A percentile compares a stretch with the other conserved stretches of the same genome.
Evolutionary conservation across 2,797 vertebrate genomes (phyloP).

Genomic region (Cygnus olor): DNA sequence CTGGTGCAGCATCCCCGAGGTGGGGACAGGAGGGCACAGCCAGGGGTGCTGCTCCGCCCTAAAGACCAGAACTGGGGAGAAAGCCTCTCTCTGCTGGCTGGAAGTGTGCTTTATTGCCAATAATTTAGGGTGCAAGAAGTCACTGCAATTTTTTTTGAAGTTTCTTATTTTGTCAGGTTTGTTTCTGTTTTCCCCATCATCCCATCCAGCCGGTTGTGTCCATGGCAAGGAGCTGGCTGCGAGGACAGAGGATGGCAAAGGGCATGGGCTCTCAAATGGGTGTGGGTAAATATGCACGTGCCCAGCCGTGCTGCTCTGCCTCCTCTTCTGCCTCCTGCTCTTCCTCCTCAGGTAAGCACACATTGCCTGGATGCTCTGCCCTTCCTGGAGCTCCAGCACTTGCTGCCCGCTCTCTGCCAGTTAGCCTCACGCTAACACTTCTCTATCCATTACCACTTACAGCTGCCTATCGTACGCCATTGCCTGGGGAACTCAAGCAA

Average conservation of each 20-base stretch:
- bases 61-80: not conserved
- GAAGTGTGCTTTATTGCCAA: not conserved
- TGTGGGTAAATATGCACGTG: fast-evolving
- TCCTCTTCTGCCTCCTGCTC: not conserved
- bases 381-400: not conserved
- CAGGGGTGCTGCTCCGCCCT: not conserved
- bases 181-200: not conserved
- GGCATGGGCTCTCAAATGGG: not conserved
- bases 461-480: not conserved
- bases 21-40: not conserved
- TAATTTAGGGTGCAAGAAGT: not conserved
- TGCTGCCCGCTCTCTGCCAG: not conserved
- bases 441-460: not conserved
- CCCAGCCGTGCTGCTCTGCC: not conserved
- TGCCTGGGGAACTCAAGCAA: constrained; percentile 59
- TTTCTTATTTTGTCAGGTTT: not conserved
- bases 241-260: not conserved
- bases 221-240: not conserved
- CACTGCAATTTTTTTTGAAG: not conserved
- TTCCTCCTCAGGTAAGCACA: not conserved
- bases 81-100: not conserved
- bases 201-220: not conserved
- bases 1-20: not conserved
- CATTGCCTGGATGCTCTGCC: not conserved
- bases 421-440: not conserved